phyloP scores from a whole-genome alignment of 2,113 vertebrate species.

The Puntigrus tetrazona region DNA sequence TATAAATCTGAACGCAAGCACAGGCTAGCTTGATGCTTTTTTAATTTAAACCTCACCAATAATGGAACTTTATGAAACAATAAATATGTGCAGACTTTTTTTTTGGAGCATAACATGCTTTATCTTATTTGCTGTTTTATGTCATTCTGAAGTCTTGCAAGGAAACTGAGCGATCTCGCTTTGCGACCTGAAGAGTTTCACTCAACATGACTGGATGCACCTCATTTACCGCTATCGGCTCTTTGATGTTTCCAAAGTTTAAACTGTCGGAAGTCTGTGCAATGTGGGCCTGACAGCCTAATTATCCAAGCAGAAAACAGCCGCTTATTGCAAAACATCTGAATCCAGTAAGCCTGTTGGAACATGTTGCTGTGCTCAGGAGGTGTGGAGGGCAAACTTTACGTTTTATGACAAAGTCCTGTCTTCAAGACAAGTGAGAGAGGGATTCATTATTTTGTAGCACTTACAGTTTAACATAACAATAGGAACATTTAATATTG shows the following conservation, averaged over 20 bases:
- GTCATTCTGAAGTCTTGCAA: constrained; percentile 51
- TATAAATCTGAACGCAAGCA: not conserved
- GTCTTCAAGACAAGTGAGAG: not conserved
- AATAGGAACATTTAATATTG: not conserved
- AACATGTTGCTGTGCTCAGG: constrained; percentile 28
- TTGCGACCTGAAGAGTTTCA: constrained; percentile 56
- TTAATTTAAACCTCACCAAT: not conserved
- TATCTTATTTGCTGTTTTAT: constrained; percentile 5
- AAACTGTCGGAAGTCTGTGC: constrained; percentile 55
- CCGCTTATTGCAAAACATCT: constrained; percentile 57
- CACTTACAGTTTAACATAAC: not conserved
- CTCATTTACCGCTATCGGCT: constrained; percentile 66
- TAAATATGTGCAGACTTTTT: not conserved
- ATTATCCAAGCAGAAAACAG: constrained; percentile 55
- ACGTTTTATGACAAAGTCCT: not conserved
- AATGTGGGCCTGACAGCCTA: constrained; percentile 66
- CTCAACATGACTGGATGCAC: constrained; percentile 68
- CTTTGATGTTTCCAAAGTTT: constrained; percentile 60
- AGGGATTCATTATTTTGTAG: not conserved
- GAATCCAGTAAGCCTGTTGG: constrained; percentile 56
- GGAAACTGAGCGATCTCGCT: constrained; percentile 56
- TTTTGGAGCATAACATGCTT: not conserved
- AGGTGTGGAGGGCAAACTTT: not conserved
- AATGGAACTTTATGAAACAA: not conserved
- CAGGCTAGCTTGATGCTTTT: not conserved